A percentile compares a stretch with the other conserved stretches of the same genome.
Conservation (phyloP, 2,888 invertebrate species). For the Mythimna loreyi region DNA sequence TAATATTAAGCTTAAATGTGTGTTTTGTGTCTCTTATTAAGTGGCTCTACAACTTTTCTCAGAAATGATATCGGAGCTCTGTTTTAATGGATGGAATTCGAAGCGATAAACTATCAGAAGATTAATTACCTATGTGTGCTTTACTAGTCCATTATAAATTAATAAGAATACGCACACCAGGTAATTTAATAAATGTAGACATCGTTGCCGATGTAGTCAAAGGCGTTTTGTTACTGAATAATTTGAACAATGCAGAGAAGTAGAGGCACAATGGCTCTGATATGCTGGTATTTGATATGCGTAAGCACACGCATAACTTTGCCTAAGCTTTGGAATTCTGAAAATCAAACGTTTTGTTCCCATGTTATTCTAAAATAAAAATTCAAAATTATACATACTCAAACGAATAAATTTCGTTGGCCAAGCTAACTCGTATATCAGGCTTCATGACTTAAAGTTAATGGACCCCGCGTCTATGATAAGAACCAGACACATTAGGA, state of each 20-base stretch:
- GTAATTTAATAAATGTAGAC: slow-evolving; percentile 8
- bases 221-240: slow-evolving; percentile 12
- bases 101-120: slow-evolving; percentile 4
- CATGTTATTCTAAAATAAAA: slow-evolving; percentile 15
- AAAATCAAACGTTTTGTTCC: slow-evolving; percentile 6
- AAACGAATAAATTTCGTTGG: slow-evolving; percentile 8
- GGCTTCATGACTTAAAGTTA: slow-evolving; percentile 46
- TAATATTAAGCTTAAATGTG: slow-evolving; percentile 27
- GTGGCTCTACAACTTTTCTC: slow-evolving; percentile 6
- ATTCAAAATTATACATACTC: not conserved
- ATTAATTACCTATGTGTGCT: not conserved
- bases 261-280: slow-evolving; percentile 3
- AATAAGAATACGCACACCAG: not conserved
- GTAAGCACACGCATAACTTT: slow-evolving; percentile 27
- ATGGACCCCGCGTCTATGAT: slow-evolving; percentile 39
- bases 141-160: not conserved
- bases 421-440: slow-evolving; percentile 20
- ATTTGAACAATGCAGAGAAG: slow-evolving; percentile 21
- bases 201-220: slow-evolving; percentile 4
- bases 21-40: slow-evolving; percentile 8
- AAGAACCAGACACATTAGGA: slow-evolving; percentile 53
- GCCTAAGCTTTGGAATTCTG: slow-evolving; percentile 13
- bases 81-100: slow-evolving; percentile 10
- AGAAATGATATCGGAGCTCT: slow-evolving; percentile 23
- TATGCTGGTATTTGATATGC: slow-evolving; percentile 12